A percentile compares a stretch with the other conserved stretches of the same genome.
phyloP scores from a whole-genome alignment of 2,888 invertebrate genomes.

The Ochropleura leucogaster region DNA sequence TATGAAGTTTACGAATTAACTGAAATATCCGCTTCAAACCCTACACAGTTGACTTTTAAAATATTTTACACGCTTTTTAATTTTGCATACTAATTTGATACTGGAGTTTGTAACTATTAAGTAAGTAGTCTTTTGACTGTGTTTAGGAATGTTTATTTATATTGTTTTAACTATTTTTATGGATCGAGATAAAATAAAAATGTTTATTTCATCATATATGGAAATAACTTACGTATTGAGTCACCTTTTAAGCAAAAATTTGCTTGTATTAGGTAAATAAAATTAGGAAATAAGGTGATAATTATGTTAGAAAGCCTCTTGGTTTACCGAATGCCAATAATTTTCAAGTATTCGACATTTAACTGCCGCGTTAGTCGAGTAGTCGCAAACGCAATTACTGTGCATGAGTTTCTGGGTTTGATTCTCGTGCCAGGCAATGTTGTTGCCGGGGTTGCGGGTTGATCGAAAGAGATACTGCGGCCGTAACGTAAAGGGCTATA shows the following conservation, averaged over 20 bases:
- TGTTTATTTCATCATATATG: too few species aligned
- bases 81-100: conserved; percentile 60
- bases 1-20: conserved; percentile 89
- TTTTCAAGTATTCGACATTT: neutral
- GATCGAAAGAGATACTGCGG: too few species aligned
- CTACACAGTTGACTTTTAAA: conserved; percentile 78
- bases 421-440: too few species aligned
- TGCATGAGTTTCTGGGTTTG: too few species aligned
- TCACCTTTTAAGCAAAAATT: too few species aligned
- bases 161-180: neutral
- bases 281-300: neutral
- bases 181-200: too few species aligned
- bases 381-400: too few species aligned
- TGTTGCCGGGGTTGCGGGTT: too few species aligned
- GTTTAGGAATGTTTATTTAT: neutral
- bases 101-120: conserved; percentile 55
- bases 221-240: too few species aligned
- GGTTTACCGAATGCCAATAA: neutral
- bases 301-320: neutral
- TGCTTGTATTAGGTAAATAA: too few species aligned
- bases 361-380: too few species aligned
- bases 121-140: conserved; percentile 17
- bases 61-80: conserved; percentile 74
- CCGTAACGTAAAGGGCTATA: too few species aligned
- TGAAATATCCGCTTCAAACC: conserved; percentile 84